These are phyloP conservation scores for Ranitomeya imitator DNA, from an alignment of 2,113 vertebrate genomes.

Conservation along the genomic window DNA sequence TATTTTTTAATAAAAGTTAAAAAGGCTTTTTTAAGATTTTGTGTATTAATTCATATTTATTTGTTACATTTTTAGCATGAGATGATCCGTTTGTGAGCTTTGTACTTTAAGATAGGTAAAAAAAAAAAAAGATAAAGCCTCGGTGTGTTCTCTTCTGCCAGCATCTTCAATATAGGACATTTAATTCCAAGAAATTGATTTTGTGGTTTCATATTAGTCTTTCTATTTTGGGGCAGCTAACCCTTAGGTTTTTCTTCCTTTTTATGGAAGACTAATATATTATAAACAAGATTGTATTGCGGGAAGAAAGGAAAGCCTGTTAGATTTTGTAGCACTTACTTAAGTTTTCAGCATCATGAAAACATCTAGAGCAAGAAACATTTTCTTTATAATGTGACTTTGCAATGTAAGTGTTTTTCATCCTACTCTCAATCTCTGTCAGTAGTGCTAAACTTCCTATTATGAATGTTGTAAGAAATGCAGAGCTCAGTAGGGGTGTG, in stretches of 20 bases:
- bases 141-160: conserved; percentile 13
- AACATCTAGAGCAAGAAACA: not conserved
- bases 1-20: no score
- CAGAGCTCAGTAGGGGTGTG: conserved; percentile 12
- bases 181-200: conserved; percentile 39
- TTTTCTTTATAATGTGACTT: not conserved
- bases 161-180: conserved; percentile 21
- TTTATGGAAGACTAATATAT: conserved; percentile 19
- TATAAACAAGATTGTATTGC: conserved; percentile 15
- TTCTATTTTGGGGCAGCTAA: conserved; percentile 3
- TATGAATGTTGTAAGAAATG: not conserved
- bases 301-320: not conserved
- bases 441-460: not conserved
- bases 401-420: not conserved
- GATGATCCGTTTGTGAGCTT: not conserved
- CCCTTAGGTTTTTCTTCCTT: conserved; percentile 9
- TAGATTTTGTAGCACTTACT: not conserved
- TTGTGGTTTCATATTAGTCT: conserved; percentile 42
- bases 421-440: not conserved
- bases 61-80: not conserved
- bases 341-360: not conserved
- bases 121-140: not conserved
- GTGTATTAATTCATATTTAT: not conserved
- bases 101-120: not conserved
- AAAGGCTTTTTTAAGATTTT: no score